Evolutionary conservation across 2,797 vertebrate genomes (phyloP), one percentile per base, ranked within the genome.

Genomic region (Chelonia mydas): DNA sequence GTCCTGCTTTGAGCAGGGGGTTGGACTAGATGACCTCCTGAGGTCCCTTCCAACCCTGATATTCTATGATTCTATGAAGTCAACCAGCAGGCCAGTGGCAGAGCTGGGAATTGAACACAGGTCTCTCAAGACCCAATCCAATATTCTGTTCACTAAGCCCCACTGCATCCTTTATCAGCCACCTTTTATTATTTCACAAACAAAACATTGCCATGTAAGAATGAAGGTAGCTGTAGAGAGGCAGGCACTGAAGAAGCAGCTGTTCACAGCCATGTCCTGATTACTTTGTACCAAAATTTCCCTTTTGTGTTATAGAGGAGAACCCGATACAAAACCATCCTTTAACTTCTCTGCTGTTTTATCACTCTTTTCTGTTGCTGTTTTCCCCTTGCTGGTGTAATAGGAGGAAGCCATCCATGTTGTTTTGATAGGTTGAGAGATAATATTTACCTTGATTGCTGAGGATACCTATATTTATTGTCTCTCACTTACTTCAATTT

Each of bases 401-500:
- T 61, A 3, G 68, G 21, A 72, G 19, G 21, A 72, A 72, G 45
- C 31, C 31, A 3, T 77, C 49, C 11, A 37, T 47, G 76, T 84
- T 86, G 10, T 50, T 92, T 49, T 88, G 11, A 50, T 0, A 0
- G 12, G 0, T 5, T 51, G 7, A 53, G 19, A 68, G 5, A 50
- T 76, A 86, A 11, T 76, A 12, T 1, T 79, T 81, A 37, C 41
- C 74, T 81, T 76, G 78, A 76, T 87, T 92, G 78, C 25, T 81
- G 47, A 33, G 11, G 28, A 33, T 53, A 41, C 28, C 47, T 53
- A 31, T 55, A 4, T 84, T 87, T 72, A 10, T 68, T 86, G 7
- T 23, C 21, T 89, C 78, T 86, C n/a, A 31, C 50, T 88, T 85
- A 7, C 84, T 1, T 84, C 1, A 81, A n/a, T 83, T 79, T 89